phyloP scores from a whole-genome alignment of 2,797 vertebrate genomes.

The Falco naumanni region DNA sequence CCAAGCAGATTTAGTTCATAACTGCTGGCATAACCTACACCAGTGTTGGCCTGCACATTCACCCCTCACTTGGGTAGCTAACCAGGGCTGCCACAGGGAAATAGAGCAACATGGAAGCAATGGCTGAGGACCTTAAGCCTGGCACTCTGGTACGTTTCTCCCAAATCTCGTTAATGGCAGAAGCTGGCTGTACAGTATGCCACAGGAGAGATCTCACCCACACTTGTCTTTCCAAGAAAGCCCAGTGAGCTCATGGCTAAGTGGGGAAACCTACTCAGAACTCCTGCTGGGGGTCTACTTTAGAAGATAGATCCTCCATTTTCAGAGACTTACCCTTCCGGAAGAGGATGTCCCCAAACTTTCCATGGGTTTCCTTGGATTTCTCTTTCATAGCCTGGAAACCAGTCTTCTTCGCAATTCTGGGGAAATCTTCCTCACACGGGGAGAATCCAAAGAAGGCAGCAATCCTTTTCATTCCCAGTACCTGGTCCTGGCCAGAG shows the following conservation, averaged over 20 bases:
- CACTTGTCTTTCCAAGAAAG: not conserved
- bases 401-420: conserved; percentile 64
- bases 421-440: conserved; percentile 70
- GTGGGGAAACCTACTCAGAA: not conserved
- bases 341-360: conserved; percentile 60
- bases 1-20: not conserved
- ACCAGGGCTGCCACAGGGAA: not conserved
- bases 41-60: not conserved
- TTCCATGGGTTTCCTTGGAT: conserved; percentile 57
- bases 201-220: not conserved
- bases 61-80: not conserved
- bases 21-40: not conserved
- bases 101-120: not conserved
- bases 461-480: conserved; percentile 71
- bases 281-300: not conserved
- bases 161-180: not conserved
- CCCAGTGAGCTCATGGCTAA: not conserved
- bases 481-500: conserved; percentile 69
- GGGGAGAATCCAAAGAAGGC: conserved; percentile 76
- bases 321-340: conserved; percentile 59
- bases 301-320: not conserved
- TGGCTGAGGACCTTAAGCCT: not conserved
- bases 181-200: not conserved
- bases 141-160: not conserved
- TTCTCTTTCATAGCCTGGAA: conserved; percentile 75